Base-by-base conservation (phyloP, 2,113 vertebrate species). In the Neofelis nebulosa region DNA sequence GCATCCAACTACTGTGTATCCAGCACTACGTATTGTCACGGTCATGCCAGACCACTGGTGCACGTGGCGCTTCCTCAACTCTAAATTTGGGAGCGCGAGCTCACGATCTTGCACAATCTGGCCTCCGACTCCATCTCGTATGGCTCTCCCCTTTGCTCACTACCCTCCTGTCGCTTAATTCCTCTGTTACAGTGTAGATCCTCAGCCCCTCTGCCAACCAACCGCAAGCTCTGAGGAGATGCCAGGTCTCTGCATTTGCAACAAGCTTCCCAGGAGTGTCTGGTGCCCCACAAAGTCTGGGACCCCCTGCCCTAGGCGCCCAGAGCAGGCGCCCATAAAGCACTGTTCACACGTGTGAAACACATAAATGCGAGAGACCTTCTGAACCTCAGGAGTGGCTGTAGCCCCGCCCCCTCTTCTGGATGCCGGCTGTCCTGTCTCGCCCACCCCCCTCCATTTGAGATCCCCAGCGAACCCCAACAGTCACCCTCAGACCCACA, bases 341-440 rank as follows among this genome's bases (percentile, higher is more conserved):
- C 55, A 1, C 55, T 4, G 3, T 0, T 9, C 3, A 0, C 33
- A 31, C 7, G 0, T 33, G 29, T 25, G 57, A 76, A 23, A 29
- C 15, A 14, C 4, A 6, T 2, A 1, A 15, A 18, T 2, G 18
- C 14, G 2, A 8, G 38, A 52, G 55, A 23, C 3, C 52, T 16
- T 36, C 45, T 0, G 8, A 82, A 66, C 36, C 38, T 12, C 27
- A 2, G 95, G 71, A 50, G 33, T 4, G 63, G 50, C 33, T 52
- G 2, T 3, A 0, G 57, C 48, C 25, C 63, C 13, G 36, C 6
- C 33, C 31, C 41, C 27, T 29, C 76, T 36, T 57, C 27, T 31
- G 23, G 33, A 38, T 3, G 36, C 21, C 15, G 45, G 38, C 50
- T 29, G 80, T 27, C 74, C 69, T 2, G 1, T 3, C 7, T 10